Conservation (phyloP, 2,113 vertebrate genomes). For the Silurus glanis region DNA sequence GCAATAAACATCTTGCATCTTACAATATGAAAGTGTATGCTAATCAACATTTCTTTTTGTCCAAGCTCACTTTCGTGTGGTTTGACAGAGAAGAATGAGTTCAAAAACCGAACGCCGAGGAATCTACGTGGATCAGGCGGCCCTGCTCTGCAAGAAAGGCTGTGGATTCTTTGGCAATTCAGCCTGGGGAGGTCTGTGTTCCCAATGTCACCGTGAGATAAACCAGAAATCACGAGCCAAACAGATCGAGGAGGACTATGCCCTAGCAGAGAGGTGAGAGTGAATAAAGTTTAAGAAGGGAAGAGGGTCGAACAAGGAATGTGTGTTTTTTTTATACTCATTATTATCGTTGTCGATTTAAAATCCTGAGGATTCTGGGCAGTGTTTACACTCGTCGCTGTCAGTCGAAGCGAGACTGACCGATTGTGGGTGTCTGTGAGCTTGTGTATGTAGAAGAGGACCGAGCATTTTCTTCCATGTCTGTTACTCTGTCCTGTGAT, state of each 20-base stretch:
- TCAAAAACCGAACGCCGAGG: constrained; percentile 85
- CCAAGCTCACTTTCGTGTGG: background rate
- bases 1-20: background rate
- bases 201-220: constrained; percentile 94
- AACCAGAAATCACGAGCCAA: constrained; percentile 85
- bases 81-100: constrained; percentile 78
- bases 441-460: constrained; percentile 71
- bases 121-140: constrained; percentile 92
- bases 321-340: background rate
- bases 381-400: constrained; percentile 55
- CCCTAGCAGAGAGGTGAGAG: constrained; percentile 87
- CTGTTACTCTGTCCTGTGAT: background rate
- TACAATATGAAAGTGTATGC: background rate
- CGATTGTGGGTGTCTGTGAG: background rate
- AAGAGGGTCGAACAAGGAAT: background rate
- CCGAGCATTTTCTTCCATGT: background rate
- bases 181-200: constrained; percentile 92
- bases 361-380: background rate
- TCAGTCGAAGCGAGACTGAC: background rate
- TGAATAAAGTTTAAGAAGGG: background rate
- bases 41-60: background rate
- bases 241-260: constrained; percentile 95
- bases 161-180: constrained; percentile 95
- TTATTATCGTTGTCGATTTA: background rate
- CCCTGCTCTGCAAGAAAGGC: constrained; percentile 93